Evolutionary conservation across 2,113 vertebrate species (phyloP).

Genomic region (Menidia beryllina): DNA sequence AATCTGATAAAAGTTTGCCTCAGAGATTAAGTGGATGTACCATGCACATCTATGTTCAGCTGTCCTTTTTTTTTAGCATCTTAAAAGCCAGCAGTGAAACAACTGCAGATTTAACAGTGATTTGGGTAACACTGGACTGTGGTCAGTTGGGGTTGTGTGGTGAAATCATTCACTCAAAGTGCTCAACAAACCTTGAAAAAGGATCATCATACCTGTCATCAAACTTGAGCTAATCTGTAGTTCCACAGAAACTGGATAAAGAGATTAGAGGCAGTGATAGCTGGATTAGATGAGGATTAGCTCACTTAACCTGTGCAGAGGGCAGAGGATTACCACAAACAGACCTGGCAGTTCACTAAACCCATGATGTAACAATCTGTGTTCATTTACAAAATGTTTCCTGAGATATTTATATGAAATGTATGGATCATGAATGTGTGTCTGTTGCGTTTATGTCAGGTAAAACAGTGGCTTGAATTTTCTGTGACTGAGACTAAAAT

Average conservation of each 20-base stretch:
- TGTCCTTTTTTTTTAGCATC: slow-evolving; percentile 13
- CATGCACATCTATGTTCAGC: neutral
- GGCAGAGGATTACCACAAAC: slow-evolving; percentile 26
- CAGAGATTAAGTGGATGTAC: neutral
- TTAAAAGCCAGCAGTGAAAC: neutral
- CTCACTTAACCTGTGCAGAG: slow-evolving; percentile 49
- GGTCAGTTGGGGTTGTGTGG: neutral
- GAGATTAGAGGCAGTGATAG: slow-evolving; percentile 61
- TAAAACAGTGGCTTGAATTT: slow-evolving; percentile 12
- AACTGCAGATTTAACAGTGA: neutral
- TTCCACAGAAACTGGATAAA: slow-evolving; percentile 58
- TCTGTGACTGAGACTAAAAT: slow-evolving; percentile 52
- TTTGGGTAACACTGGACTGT: neutral
- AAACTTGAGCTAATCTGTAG: slow-evolving; percentile 53
- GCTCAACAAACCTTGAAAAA: slow-evolving; percentile 35
- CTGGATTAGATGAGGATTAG: slow-evolving; percentile 65
- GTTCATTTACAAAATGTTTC: neutral
- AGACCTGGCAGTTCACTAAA: slow-evolving; percentile 21
- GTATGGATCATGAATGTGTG: slow-evolving; percentile 40
- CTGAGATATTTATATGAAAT: slow-evolving; percentile 6
- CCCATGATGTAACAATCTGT: slow-evolving; percentile 8
- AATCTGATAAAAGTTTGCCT: neutral
- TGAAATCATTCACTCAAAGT: slow-evolving; percentile 15
- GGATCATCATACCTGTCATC: slow-evolving; percentile 32
- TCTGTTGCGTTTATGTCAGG: slow-evolving; percentile 33